These are phyloP conservation scores for Cheilosia impressa DNA, from an alignment of 2,888 invertebrate species.

Conservation along the genomic window DNA sequence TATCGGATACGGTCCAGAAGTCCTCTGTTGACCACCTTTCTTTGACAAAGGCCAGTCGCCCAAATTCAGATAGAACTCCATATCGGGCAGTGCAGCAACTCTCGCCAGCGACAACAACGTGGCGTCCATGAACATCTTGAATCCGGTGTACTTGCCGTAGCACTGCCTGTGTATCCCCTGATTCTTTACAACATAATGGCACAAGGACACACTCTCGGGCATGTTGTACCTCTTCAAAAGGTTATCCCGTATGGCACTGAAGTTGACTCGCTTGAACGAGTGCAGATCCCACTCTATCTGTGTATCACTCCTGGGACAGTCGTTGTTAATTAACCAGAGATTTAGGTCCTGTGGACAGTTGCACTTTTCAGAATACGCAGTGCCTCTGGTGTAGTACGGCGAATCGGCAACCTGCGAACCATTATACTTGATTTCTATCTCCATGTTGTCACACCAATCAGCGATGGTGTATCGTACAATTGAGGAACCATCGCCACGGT, in stretches of 20 bases:
- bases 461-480: constrained; percentile 93
- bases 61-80: constrained; percentile 95
- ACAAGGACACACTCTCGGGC: constrained; percentile 92
- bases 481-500: constrained; percentile 92
- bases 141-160: constrained; percentile 97
- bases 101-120: constrained; percentile 92
- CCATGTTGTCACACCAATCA: constrained; percentile 89
- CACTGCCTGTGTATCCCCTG: constrained; percentile 94
- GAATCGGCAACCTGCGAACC: constrained; percentile 81
- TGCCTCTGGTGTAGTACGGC: constrained; percentile 82
- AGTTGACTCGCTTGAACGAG: constrained; percentile 88
- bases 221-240: constrained; percentile 89
- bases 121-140: constrained; percentile 97
- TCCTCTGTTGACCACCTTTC: constrained; percentile 82
- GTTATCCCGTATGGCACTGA: constrained; percentile 87
- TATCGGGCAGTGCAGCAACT: constrained; percentile 92
- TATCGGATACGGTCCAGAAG: constrained; percentile 88
- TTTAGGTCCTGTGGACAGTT: constrained; percentile 89
- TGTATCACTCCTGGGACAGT: constrained; percentile 86
- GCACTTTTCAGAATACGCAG: constrained; percentile 92
- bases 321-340: constrained; percentile 88
- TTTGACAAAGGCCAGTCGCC: constrained; percentile 97
- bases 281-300: constrained; percentile 90
- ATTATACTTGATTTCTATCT: constrained; percentile 87
- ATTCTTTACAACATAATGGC: constrained; percentile 93